A percentile compares a stretch with the other conserved stretches of the same genome.
Evolutionary conservation across 2,797 vertebrate genomes (phyloP).

Genomic region (Coranthus polyacanthus): DNA sequence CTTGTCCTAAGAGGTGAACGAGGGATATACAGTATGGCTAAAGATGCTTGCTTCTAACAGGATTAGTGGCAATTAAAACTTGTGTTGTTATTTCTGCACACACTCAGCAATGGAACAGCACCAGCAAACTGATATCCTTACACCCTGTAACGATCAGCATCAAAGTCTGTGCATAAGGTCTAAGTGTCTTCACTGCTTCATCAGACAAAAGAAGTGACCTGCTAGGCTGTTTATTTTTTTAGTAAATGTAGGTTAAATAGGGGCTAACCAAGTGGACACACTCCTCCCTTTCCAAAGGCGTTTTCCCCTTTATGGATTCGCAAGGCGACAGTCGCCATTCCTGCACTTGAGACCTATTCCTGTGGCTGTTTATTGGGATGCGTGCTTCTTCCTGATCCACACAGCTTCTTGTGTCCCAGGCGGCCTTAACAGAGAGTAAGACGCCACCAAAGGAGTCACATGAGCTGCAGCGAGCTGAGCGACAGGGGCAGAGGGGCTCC

Average conservation of each 20-base stretch:
- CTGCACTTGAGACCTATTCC: conserved; percentile 67
- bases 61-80: conserved; percentile 57
- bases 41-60: conserved; percentile 29
- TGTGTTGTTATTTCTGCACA: conserved; percentile 47
- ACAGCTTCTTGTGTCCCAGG: conserved; percentile 23
- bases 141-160: conserved; percentile 40
- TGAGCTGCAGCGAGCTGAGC: conserved; percentile 56
- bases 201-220: conserved; percentile 23
- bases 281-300: conserved; percentile 7
- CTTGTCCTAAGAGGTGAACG: neutral
- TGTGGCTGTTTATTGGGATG: conserved; percentile 79
- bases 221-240: neutral
- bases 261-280: conserved; percentile 3
- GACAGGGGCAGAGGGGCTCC: conserved; percentile 52
- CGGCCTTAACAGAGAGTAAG: conserved; percentile 23
- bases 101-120: conserved; percentile 22
- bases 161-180: conserved; percentile 18
- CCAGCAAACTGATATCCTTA: conserved; percentile 27
- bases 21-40: conserved; percentile 25
- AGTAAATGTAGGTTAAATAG: conserved; percentile 23
- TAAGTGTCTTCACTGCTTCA: conserved; percentile 25
- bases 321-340: neutral
- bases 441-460: conserved; percentile 35
- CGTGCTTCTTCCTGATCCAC: conserved; percentile 57
- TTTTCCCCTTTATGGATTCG: conserved; percentile 11